These are phyloP conservation scores for Mugil cephalus DNA, from an alignment of 2,113 vertebrate species.

Conservation along the genomic window DNA sequence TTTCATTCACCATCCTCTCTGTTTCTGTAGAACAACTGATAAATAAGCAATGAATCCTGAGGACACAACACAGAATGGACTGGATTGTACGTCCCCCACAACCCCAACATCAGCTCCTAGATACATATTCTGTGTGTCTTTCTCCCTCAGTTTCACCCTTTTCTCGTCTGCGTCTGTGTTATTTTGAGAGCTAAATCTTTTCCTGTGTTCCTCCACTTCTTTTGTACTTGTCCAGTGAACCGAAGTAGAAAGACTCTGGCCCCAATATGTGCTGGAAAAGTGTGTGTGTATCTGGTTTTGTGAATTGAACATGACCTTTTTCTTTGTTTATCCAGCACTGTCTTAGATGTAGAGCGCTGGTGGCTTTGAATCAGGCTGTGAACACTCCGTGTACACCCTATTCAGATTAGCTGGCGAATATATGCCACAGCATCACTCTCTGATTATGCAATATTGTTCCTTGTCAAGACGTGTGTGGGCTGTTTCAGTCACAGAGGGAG, in stretches of 20 bases:
- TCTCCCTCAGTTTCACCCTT: constrained; percentile 21
- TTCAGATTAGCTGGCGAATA: constrained; percentile 37
- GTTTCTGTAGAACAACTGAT: constrained; percentile 74
- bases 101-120: constrained; percentile 30
- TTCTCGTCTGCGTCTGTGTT: constrained; percentile 11
- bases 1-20: constrained; percentile 75
- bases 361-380: constrained; percentile 33
- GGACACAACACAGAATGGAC: constrained; percentile 68
- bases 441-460: constrained; percentile 46
- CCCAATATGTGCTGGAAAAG: constrained; percentile 15
- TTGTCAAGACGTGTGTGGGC: constrained; percentile 51
- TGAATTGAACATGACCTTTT: constrained; percentile 61
- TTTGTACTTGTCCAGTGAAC: constrained; percentile 56
- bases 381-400: constrained; percentile 14
- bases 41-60: constrained; percentile 80
- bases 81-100: constrained; percentile 52
- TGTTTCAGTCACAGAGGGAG: constrained; percentile 35
- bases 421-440: constrained; percentile 18
- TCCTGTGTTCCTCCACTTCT: constrained; percentile 12
- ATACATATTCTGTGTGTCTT: constrained; percentile 35
- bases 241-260: constrained; percentile 28
- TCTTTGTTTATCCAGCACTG: constrained; percentile 52
- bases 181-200: constrained; percentile 36
- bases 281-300: constrained; percentile 8
- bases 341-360: constrained; percentile 46